Conservation (phyloP, 2,113 vertebrate genomes). For the Eleginops maclovinus region DNA sequence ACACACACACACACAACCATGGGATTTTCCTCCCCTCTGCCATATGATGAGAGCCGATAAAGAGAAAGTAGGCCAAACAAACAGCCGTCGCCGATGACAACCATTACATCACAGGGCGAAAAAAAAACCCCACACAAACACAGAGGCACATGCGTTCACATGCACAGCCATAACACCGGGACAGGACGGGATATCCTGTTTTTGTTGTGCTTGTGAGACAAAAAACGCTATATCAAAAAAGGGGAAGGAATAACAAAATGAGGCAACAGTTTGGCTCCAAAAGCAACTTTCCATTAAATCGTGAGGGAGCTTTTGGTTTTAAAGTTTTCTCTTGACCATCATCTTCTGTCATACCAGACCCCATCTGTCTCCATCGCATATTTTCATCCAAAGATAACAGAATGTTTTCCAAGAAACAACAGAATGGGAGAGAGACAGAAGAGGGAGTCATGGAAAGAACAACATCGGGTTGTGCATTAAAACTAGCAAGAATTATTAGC, state of each 20-base stretch:
- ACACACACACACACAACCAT: conserved; percentile 44
- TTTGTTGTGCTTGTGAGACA: conserved; percentile 62
- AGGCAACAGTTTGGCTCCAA: conserved; percentile 31
- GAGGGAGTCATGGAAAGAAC: conserved; percentile 61
- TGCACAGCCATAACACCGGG: conserved; percentile 30
- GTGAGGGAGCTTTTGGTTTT: conserved; percentile 5
- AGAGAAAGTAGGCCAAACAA: conserved; percentile 78
- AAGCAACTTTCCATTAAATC: conserved; percentile 42
- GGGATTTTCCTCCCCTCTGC: conserved; percentile 68
- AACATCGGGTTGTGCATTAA: conserved; percentile 47
- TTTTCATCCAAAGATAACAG: conserved; percentile 64
- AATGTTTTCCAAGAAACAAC: conserved; percentile 64
- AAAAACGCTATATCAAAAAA: conserved; percentile 1
- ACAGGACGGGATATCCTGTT: conserved; percentile 72
- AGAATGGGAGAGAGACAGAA: conserved; percentile 54
- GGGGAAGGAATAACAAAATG: conserved; percentile 34
- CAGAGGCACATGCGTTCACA: conserved; percentile 48
- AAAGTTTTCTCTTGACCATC: conserved; percentile 30
- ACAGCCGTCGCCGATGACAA: conserved; percentile 68
- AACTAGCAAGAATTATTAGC: conserved; percentile 43
- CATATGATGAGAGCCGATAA: conserved; percentile 78
- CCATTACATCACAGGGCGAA: conserved; percentile 66
- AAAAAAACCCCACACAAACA: conserved; percentile 22
- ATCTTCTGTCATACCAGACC: conserved; percentile 30
- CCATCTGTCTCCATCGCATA: conserved; percentile 57